Evolutionary conservation across 2,888 invertebrate genomes (phyloP), one percentile per base, ranked within the genome.

Genomic region (Chouioia cunea): DNA sequence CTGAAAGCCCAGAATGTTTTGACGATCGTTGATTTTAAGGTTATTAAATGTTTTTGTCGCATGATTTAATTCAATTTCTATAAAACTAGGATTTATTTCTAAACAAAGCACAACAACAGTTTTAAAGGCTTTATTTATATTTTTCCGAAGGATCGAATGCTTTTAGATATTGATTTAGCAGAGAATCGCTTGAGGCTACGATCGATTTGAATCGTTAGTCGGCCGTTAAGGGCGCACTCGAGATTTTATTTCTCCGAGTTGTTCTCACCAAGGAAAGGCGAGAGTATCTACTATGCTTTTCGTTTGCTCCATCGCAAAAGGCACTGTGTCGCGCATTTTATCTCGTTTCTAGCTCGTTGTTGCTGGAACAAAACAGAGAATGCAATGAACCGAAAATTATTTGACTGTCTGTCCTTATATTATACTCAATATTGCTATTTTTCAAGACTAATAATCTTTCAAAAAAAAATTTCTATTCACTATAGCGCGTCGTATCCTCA

Each of bases 151-250:
- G 22, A 10, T 22, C 22, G 18, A 43, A n/a, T n/a, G 22, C 48
- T 54, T 63, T 36, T 27, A 59, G 15, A 14, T 20, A 20, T 70
- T 53, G 16, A 69, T 52, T 50, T 27, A 14, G 27, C 23, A 14
- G n/a, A n/a, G 59, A 63, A 67, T 57, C 53, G 58, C 63, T 58
- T 47, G 46, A 20, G 47, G 66, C 66, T 18, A 20, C 27, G 57
- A 16, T 60, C 36, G 6, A 70, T 63, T 62, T 44, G 64, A 71
- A 71, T 71, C 59, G 64, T 68, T 68, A 67, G 71, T 64, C 67
- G 50, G 16, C 53, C 63, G 64, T 71, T 71, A 67, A 71, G 44
- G 64, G 44, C 48, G 67, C 64, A 2, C 27, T 68, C 59, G 64
- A 71, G 50, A 68, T 64, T 50, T 71, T 64, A 68, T 67, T 71